These are phyloP conservation scores for Microtus ochrogaster DNA, from an alignment of 2,113 vertebrate genomes.

Conservation along the genomic window DNA sequence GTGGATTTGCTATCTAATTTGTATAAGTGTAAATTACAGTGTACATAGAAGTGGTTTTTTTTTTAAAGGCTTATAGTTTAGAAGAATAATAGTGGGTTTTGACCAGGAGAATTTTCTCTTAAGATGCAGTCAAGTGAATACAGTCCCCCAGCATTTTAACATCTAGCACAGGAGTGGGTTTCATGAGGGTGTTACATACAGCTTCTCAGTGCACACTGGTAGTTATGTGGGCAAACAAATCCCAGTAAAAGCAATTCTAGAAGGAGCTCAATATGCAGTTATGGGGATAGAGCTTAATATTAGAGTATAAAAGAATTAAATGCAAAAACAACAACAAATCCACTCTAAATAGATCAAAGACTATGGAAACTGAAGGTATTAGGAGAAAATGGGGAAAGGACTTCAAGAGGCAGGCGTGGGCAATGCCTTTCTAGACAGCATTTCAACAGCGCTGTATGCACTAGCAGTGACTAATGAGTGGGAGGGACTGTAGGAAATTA, in stretches of 20 bases:
- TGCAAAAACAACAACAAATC: not conserved
- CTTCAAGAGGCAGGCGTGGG: not conserved
- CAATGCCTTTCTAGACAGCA: too few species aligned
- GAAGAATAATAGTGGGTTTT: constrained; percentile 32
- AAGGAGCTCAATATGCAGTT: not conserved
- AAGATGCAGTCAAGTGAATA: not conserved
- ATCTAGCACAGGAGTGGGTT: not conserved
- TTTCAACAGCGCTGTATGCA: not conserved
- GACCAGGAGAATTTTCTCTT: not conserved
- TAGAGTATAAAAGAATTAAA: not conserved
- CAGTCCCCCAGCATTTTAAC: not conserved
- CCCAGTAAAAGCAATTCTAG: not conserved
- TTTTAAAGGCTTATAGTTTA: not conserved
- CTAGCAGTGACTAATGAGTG: not conserved
- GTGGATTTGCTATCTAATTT: not conserved
- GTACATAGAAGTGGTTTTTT: not conserved
- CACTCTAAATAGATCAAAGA: not conserved
- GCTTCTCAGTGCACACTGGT: not conserved
- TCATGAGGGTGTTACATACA: not conserved
- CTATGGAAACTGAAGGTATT: not conserved
- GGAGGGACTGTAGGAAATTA: not conserved
- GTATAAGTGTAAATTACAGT: not conserved
- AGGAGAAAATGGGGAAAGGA: not conserved
- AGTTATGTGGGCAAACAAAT: not conserved
- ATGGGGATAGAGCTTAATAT: not conserved